phyloP scores from a whole-genome alignment of 1,140 invertebrate species.

The Trachymyrmex cornetzi region DNA sequence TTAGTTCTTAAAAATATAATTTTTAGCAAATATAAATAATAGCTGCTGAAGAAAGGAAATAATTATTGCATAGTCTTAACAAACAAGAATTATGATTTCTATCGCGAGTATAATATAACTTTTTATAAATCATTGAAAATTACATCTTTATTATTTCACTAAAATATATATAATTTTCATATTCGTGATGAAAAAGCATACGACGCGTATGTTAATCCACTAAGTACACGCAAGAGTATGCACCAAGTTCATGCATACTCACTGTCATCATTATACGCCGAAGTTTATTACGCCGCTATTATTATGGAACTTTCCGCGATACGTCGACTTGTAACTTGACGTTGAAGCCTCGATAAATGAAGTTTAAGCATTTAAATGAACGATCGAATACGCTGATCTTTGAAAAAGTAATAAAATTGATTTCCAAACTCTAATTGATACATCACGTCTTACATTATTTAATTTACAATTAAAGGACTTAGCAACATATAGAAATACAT shows the following conservation, averaged over 20 bases:
- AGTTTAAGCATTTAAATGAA: slow-evolving; percentile 44
- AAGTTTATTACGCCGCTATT: slow-evolving; percentile 58
- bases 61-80: not conserved
- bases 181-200: slow-evolving; percentile 24
- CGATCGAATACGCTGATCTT: slow-evolving; percentile 18
- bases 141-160: not conserved
- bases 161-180: slow-evolving; percentile 8
- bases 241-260: slow-evolving; percentile 48
- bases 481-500: not conserved
- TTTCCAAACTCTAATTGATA: not conserved
- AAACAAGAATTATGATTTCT: not conserved
- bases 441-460: not conserved
- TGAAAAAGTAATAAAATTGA: slow-evolving; percentile 34
- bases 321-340: slow-evolving; percentile 56
- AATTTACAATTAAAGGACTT: not conserved
- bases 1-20: not conserved
- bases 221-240: slow-evolving; percentile 40
- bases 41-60: not conserved
- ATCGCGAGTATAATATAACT: not conserved
- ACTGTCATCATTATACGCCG: slow-evolving; percentile 59
- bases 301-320: slow-evolving; percentile 58
- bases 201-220: slow-evolving; percentile 44
- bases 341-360: slow-evolving; percentile 54
- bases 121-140: not conserved
- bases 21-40: not conserved